Base-by-base conservation (phyloP, 1,140 invertebrate genomes). In the Rhopalosiphum padi region DNA sequence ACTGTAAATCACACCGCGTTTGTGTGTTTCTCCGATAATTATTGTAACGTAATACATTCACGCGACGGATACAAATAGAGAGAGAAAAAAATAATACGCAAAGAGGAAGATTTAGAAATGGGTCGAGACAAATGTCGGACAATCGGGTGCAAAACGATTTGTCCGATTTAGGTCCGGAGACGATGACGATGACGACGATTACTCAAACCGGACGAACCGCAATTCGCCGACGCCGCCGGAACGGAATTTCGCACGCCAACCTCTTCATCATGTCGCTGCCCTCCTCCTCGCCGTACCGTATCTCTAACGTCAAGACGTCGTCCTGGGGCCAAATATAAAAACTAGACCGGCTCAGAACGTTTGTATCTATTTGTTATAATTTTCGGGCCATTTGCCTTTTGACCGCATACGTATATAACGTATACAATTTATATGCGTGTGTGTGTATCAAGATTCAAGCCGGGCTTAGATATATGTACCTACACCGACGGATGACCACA, bases 181-280 rank as follows among this genome's bases (percentile, higher is more conserved):
- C 68, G 30, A 92, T 46, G n/a, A 18, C 60, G 60, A 77, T 77
- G 60, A 77, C 60, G 60, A n/a, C 60, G 60, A 92, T 92, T 82
- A 92, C 77, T 92, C 91, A 92, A 92, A 83, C 41, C 91, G 91
- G 46, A 83, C 46, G 46, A 35, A 91, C 77, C 91, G 68, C 91
- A 51, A 83, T 46, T 48, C 37, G 41, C 90, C 7, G 46, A 30
- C 43, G 85, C 85, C 89, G 55, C 37, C 35, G 55, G 37, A 91
- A 43, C 37, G 43, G 35, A 22, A 89, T 89, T 37, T 89, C 48
- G 87, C 87, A 53, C 48, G n/a, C 87, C 87, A 53, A 89, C 46
- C 87, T 35, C 87, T 89, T 37, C 88, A 53, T 89, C 87, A 53
- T 53, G 23, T 83, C 22, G 22, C 77, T 77, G 30, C n/a, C 15